Conservation (phyloP, 2,113 vertebrate species). For the Chiloscyllium plagiosum region DNA sequence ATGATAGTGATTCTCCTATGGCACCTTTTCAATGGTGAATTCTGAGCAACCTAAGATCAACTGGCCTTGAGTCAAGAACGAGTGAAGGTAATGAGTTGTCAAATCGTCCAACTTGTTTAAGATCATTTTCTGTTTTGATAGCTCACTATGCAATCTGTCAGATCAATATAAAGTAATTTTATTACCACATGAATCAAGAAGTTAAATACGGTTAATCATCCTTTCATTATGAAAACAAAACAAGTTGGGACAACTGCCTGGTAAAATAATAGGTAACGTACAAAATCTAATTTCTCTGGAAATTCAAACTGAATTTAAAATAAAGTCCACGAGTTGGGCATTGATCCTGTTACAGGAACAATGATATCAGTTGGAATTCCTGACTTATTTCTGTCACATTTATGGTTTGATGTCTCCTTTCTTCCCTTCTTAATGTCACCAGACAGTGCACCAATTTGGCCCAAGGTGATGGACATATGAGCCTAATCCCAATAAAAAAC, state of each 20-base stretch:
- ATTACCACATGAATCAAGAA: background rate
- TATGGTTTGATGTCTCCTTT: background rate
- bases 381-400: background rate
- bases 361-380: background rate
- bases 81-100: background rate
- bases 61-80: background rate
- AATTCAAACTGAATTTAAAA: background rate
- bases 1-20: background rate
- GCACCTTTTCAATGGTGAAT: background rate
- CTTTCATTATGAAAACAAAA: background rate
- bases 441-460: background rate
- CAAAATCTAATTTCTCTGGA: background rate
- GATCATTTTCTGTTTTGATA: background rate
- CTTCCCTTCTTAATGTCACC: background rate
- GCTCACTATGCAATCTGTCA: background rate
- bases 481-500: background rate
- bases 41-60: background rate
- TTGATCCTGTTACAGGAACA: background rate
- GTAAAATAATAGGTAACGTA: background rate
- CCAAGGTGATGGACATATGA: background rate
- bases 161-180: background rate
- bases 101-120: background rate
- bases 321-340: background rate
- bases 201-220: background rate
- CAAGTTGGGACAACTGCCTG: background rate